phyloP scores from a whole-genome alignment of 2,888 invertebrate genomes.

The Pachliopta kotzebuea region DNA sequence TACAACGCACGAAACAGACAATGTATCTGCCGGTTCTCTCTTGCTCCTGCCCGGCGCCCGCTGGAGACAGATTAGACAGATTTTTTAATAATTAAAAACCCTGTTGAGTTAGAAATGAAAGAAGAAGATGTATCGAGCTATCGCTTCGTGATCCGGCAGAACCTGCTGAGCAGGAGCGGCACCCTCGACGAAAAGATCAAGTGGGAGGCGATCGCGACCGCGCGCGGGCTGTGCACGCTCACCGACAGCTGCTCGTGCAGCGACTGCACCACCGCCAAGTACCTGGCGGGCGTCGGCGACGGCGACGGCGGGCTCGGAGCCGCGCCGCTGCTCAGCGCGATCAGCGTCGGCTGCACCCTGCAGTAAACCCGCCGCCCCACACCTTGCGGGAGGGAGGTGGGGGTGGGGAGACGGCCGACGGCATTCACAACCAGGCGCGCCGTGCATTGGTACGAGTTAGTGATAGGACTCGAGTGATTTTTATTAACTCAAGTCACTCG shows the following conservation, averaged over 20 bases:
- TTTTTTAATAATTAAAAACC: too few species aligned
- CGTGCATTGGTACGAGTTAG: too few species aligned
- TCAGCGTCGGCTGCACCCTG: slow-evolving; percentile 59
- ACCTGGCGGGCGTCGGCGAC: slow-evolving; percentile 54
- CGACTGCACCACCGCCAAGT: slow-evolving; percentile 58
- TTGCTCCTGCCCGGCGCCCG: too few species aligned
- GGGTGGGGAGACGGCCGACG: too few species aligned
- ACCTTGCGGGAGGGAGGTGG: too few species aligned
- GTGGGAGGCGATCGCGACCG: slow-evolving; percentile 73
- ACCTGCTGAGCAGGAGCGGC: slow-evolving; percentile 59
- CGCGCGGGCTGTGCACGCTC: slow-evolving; percentile 66
- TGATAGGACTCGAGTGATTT: too few species aligned
- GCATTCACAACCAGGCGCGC: too few species aligned
- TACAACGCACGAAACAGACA: too few species aligned
- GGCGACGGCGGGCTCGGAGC: slow-evolving; percentile 67
- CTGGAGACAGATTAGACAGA: too few species aligned
- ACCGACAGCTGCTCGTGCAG: slow-evolving; percentile 63
- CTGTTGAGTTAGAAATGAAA: too few species aligned
- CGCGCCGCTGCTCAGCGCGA: slow-evolving; percentile 60
- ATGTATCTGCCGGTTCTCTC: too few species aligned
- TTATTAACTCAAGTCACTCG: too few species aligned
- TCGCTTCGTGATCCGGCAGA: slow-evolving; percentile 41
- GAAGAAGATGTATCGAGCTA: background rate
- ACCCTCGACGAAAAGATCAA: slow-evolving; percentile 66
- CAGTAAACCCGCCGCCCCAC: slow-evolving; percentile 41